phyloP scores from a whole-genome alignment of 2,113 vertebrate species.

The Amia ocellicauda region DNA sequence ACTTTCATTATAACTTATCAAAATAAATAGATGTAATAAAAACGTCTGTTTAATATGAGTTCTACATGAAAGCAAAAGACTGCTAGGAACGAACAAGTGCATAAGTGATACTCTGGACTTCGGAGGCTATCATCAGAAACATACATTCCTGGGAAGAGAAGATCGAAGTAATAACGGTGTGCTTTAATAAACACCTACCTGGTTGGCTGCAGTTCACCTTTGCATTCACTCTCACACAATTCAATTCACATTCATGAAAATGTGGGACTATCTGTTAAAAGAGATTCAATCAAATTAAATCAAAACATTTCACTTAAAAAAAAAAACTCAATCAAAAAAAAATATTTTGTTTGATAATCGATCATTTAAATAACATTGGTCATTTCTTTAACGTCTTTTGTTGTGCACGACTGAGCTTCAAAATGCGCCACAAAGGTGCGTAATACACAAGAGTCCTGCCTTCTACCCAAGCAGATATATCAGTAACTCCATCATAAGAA shows the following conservation, averaged over 20 bases:
- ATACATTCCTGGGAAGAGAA: too few species aligned
- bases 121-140: background rate
- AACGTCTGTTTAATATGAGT: too few species aligned
- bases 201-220: slow-evolving; percentile 2
- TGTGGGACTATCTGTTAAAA: slow-evolving; percentile 5
- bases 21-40: too few species aligned
- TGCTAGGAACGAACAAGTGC: background rate
- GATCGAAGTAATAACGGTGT: too few species aligned
- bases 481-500: too few species aligned
- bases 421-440: too few species aligned
- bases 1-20: too few species aligned
- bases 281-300: background rate
- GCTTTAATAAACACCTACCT: slow-evolving; percentile 15
- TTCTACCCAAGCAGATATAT: too few species aligned
- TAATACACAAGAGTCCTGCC: too few species aligned
- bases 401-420: too few species aligned
- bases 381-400: too few species aligned
- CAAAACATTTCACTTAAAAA: background rate
- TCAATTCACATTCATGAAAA: background rate
- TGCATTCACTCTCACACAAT: background rate
- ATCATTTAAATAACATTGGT: too few species aligned
- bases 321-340: background rate
- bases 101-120: background rate
- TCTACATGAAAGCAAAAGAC: background rate
- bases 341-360: background rate